Evolutionary conservation across 2,888 invertebrate species (phyloP).

Genomic region (Sisyra terminalis): DNA sequence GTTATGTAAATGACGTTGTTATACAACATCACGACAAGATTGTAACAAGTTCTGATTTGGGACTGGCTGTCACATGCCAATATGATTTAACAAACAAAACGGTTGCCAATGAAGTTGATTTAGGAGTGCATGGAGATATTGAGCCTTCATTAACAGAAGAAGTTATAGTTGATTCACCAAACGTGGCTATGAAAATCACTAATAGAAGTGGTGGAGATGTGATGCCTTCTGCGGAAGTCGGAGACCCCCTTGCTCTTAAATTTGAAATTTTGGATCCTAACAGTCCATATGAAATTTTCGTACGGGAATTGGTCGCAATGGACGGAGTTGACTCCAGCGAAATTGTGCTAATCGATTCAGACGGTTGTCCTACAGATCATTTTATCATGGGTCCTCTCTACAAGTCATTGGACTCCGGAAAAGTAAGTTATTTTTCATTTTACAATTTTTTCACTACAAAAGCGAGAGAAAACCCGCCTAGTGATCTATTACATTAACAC

Average conservation of each 20-base stretch:
- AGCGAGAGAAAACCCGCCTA: no score
- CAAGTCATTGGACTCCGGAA: conserved; percentile 63
- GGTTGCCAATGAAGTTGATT: conserved; percentile 80
- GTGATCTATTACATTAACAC: no score
- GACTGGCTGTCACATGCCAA: conserved; percentile 83
- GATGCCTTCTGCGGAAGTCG: conserved; percentile 78
- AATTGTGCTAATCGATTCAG: conserved; percentile 79
- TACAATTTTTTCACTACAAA: no score
- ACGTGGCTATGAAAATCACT: conserved; percentile 86
- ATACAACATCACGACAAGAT: conserved; percentile 94
- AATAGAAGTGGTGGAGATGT: conserved; percentile 70
- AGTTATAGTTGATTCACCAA: conserved; percentile 85
- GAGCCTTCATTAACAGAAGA: conserved; percentile 75
- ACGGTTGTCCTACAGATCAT: conserved; percentile 86
- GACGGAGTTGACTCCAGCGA: conserved; percentile 87
- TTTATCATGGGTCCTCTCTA: conserved; percentile 87
- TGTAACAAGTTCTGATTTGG: conserved; percentile 85
- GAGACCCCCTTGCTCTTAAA: conserved; percentile 77
- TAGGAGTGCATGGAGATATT: conserved; percentile 79
- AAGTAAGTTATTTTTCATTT: conserved; percentile 33
- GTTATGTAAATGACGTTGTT: conserved; percentile 81
- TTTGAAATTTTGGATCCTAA: conserved; percentile 86
- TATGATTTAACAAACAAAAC: conserved; percentile 90
- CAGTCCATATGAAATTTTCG: conserved; percentile 91
- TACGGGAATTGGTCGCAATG: conserved; percentile 85